A percentile compares a stretch with the other conserved stretches of the same genome.
These are phyloP conservation scores for Sphinx pinastri DNA, from an alignment of 2,888 invertebrate species.

Conservation along the genomic window DNA sequence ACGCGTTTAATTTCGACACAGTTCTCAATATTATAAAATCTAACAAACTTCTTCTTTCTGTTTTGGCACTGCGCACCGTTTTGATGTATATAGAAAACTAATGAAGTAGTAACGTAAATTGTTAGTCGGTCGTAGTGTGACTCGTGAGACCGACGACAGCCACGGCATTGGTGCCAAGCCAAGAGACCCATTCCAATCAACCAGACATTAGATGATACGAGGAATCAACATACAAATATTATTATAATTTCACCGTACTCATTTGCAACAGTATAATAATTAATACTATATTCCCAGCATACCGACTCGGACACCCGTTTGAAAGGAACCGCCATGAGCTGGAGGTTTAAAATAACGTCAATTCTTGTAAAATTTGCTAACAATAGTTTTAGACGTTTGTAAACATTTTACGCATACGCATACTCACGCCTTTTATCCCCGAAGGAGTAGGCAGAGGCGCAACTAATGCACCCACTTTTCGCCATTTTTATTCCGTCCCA, in stretches of 20 bases:
- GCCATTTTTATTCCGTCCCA: too few species aligned
- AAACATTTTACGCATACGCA: background rate
- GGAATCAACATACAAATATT: constrained; percentile 3
- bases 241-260: background rate
- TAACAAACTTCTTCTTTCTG: background rate
- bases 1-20: background rate
- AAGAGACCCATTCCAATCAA: background rate
- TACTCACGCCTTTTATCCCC: too few species aligned
- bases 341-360: background rate
- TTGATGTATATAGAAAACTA: background rate
- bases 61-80: constrained; percentile 11
- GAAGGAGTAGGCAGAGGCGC: too few species aligned
- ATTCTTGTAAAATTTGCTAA: background rate
- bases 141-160: background rate
- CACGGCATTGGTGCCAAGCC: constrained; percentile 10
- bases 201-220: background rate
- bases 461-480: too few species aligned
- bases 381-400: background rate
- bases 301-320: background rate
- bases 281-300: background rate
- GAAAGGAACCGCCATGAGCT: background rate
- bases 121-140: too few species aligned
- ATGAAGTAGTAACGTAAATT: background rate
- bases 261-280: background rate
- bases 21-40: background rate